Conservation (phyloP, 2,888 invertebrate genomes). For the Drosophila gaucha region DNA sequence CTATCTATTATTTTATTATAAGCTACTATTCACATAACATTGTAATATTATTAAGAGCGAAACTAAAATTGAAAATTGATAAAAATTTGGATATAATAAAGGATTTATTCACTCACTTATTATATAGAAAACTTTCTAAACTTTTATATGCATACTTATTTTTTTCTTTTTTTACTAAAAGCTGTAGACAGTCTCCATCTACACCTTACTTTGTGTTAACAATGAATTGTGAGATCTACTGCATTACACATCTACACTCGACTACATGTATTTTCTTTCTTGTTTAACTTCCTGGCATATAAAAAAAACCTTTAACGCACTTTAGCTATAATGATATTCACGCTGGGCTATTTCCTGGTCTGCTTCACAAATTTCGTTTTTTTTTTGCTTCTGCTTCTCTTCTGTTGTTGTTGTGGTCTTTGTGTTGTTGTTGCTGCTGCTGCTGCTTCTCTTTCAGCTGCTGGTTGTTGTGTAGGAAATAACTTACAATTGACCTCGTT, state of each 20-base stretch:
- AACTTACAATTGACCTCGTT: constrained; percentile 81
- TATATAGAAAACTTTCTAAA: too few relatives aligned
- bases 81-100: too few relatives aligned
- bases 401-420: constrained; percentile 4
- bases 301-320: constrained; percentile 32
- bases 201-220: neutral
- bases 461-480: constrained; percentile 60
- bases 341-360: constrained; percentile 64
- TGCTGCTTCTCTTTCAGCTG: constrained; percentile 30
- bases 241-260: constrained; percentile 5
- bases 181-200: too few relatives aligned
- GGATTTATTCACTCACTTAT: too few relatives aligned
- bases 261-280: constrained; percentile 4
- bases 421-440: constrained; percentile 5
- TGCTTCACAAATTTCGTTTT: constrained; percentile 45
- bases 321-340: constrained; percentile 71
- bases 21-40: too few relatives aligned
- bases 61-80: too few relatives aligned
- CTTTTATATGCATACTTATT: too few relatives aligned
- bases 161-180: too few relatives aligned
- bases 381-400: neutral
- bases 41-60: too few relatives aligned
- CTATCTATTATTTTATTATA: too few relatives aligned
- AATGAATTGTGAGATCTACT: constrained; percentile 7
- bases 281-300: constrained; percentile 2